These are phyloP conservation scores for Emmelina monodactyla DNA, from an alignment of 2,888 invertebrate genomes.

Conservation along the genomic window DNA sequence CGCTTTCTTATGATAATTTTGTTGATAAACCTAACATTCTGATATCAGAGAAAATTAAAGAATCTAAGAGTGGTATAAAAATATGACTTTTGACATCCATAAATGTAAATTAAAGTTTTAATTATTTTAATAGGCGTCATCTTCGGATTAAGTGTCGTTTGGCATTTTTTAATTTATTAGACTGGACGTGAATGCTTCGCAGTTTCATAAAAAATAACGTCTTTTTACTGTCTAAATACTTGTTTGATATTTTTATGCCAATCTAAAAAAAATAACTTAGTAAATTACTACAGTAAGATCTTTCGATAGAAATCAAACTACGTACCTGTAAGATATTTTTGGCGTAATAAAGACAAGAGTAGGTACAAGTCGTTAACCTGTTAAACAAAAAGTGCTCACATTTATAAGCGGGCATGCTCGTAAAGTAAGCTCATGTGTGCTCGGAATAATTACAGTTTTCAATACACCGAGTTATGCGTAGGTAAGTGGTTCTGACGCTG, in stretches of 20 bases:
- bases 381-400: conserved; percentile 44
- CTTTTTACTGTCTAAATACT: too few relatives aligned
- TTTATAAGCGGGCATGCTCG: conserved; percentile 43
- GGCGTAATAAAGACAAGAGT: not conserved
- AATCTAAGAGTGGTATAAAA: not conserved
- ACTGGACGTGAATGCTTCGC: too few relatives aligned
- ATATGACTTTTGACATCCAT: not conserved
- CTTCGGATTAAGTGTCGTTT: not conserved
- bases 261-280: too few relatives aligned
- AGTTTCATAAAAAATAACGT: too few relatives aligned
- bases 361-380: conserved; percentile 41
- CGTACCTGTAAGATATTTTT: too few relatives aligned
- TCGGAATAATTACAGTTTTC: conserved; percentile 48
- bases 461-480: conserved; percentile 25
- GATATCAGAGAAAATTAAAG: not conserved
- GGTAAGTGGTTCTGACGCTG: conserved; percentile 35
- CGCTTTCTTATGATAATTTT: not conserved
- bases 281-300: too few relatives aligned
- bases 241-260: too few relatives aligned
- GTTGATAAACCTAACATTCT: not conserved
- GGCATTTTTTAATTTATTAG: not conserved
- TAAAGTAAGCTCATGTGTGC: conserved; percentile 57
- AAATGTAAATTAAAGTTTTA: not conserved
- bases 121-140: not conserved
- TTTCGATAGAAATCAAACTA: too few relatives aligned